phyloP scores from a whole-genome alignment of 2,888 invertebrate species.

The Cosmorhoe ocellata region DNA sequence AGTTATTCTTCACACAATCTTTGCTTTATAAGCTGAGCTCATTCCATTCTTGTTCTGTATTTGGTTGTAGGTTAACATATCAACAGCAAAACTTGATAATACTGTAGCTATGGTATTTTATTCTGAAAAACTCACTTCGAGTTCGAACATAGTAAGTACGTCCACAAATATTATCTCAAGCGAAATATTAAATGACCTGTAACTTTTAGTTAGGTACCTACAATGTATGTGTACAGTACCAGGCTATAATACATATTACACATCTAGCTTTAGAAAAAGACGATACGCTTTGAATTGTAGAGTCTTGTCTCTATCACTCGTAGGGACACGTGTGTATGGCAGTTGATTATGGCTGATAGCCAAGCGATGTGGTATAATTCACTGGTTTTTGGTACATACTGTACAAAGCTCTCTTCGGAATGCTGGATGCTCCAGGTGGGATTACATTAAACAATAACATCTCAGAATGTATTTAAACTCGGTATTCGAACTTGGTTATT shows the following conservation, averaged over 20 bases:
- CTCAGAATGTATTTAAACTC: conserved; percentile 46
- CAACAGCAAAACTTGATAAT: conserved; percentile 28
- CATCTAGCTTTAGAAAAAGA: too few species aligned
- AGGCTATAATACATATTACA: too few species aligned
- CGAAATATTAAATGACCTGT: too few species aligned
- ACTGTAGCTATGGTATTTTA: conserved; percentile 19
- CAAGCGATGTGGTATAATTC: background rate
- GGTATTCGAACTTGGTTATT: conserved; percentile 46
- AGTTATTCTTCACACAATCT: conserved; percentile 49
- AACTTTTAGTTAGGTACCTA: too few species aligned
- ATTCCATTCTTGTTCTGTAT: conserved; percentile 47
- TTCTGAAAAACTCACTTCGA: background rate
- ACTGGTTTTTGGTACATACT: background rate
- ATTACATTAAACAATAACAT: conserved; percentile 42
- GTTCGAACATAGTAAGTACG: too few species aligned
- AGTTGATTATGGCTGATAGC: background rate
- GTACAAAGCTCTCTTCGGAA: conserved; percentile 6
- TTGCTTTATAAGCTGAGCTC: conserved; percentile 43
- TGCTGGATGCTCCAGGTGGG: conserved; percentile 34
- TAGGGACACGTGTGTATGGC: too few species aligned
- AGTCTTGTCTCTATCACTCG: too few species aligned
- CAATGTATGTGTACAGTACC: too few species aligned
- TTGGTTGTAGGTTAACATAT: conserved; percentile 37
- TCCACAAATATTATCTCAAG: too few species aligned
- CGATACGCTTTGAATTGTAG: too few species aligned